Conservation (phyloP, 1,140 invertebrate species). For the Aphidius gifuensis region DNA sequence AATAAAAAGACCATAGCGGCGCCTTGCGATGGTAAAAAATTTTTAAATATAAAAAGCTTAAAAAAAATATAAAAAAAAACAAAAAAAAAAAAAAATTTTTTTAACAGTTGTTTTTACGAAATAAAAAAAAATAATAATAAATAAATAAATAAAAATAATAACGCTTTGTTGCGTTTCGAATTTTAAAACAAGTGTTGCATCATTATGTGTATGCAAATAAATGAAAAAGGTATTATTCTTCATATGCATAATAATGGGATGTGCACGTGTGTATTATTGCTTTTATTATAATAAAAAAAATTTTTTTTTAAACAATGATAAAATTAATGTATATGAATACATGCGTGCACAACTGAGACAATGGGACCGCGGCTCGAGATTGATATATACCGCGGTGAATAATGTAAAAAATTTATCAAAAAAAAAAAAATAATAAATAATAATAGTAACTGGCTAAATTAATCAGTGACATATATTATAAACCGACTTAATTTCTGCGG, state of each 20-base stretch:
- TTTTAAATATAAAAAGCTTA: conserved; percentile 16
- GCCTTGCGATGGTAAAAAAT: conserved; percentile 20
- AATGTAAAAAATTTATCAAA: conserved; percentile 6
- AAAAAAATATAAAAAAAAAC: conserved; percentile 11
- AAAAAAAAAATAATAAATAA: conserved; percentile 4
- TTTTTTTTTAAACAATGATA: conserved; percentile 7
- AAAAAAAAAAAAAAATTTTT: conserved; percentile 21
- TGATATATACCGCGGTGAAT: conserved; percentile 3
- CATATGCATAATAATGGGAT: conserved; percentile 16
- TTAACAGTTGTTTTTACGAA: conserved; percentile 29
- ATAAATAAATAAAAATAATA: neutral
- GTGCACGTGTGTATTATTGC: conserved; percentile 22
- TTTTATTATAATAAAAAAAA: conserved; percentile 6
- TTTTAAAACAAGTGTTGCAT: conserved; percentile 23
- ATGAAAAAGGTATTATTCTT: conserved; percentile 18
- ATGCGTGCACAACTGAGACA: conserved; percentile 19
- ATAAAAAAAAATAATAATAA: conserved; percentile 6
- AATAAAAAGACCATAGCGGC: conserved; percentile 14
- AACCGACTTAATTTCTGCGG: conserved; percentile 2
- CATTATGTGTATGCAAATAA: conserved; percentile 24
- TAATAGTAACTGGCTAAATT: neutral
- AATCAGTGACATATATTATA: neutral
- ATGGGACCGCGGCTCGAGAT: conserved; percentile 13
- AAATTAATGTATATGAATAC: conserved; percentile 13
- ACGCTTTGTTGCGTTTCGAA: conserved; percentile 24